A percentile compares a stretch with the other conserved stretches of the same genome.
These are phyloP conservation scores for Pogonophryne albipinna DNA, from an alignment of 2,797 vertebrate genomes.

Conservation along the genomic window DNA sequence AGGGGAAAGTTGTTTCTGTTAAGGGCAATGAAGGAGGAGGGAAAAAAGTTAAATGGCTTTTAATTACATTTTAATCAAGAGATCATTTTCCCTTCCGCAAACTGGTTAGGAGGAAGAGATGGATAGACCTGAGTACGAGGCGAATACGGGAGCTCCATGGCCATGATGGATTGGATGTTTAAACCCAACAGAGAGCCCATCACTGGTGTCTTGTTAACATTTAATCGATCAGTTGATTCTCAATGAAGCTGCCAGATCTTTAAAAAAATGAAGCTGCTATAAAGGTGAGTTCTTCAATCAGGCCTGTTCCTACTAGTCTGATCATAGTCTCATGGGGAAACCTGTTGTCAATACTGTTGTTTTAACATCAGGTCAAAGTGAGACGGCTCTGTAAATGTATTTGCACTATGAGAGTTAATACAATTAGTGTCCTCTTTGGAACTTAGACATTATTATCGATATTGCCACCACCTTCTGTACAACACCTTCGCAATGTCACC, in stretches of 20 bases:
- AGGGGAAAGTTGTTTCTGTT: slow-evolving; percentile 68
- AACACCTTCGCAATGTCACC: slow-evolving; percentile 46
- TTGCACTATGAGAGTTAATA: slow-evolving; percentile 27
- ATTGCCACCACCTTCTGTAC: slow-evolving; percentile 34
- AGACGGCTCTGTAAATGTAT: slow-evolving; percentile 9
- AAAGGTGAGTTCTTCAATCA: slow-evolving; percentile 55
- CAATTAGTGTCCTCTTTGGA: slow-evolving; percentile 29
- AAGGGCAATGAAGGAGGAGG: slow-evolving; percentile 57
- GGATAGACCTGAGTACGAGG: slow-evolving; percentile 65
- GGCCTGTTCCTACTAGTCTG: slow-evolving; percentile 19
- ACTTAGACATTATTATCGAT: slow-evolving; percentile 50
- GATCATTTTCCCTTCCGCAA: slow-evolving; percentile 77
- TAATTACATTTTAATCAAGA: slow-evolving; percentile 88
- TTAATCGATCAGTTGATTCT: slow-evolving; percentile 82
- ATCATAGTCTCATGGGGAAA: slow-evolving; percentile 25
- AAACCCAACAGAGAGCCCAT: slow-evolving; percentile 78
- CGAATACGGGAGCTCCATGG: slow-evolving; percentile 42
- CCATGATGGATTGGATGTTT: slow-evolving; percentile 83
- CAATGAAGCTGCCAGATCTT: slow-evolving; percentile 66
- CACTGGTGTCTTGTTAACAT: slow-evolving; percentile 81
- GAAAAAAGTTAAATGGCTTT: slow-evolving; percentile 77
- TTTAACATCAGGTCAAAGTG: slow-evolving; percentile 35
- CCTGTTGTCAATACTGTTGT: slow-evolving; percentile 16
- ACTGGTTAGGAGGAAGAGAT: slow-evolving; percentile 74
- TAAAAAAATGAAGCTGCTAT: slow-evolving; percentile 63